Percentiles rank a stretch among this genome's conserved stretches.
These are phyloP conservation scores for Euzetes globulus DNA, from an alignment of 2,888 invertebrate species.

Conservation along the genomic window DNA sequence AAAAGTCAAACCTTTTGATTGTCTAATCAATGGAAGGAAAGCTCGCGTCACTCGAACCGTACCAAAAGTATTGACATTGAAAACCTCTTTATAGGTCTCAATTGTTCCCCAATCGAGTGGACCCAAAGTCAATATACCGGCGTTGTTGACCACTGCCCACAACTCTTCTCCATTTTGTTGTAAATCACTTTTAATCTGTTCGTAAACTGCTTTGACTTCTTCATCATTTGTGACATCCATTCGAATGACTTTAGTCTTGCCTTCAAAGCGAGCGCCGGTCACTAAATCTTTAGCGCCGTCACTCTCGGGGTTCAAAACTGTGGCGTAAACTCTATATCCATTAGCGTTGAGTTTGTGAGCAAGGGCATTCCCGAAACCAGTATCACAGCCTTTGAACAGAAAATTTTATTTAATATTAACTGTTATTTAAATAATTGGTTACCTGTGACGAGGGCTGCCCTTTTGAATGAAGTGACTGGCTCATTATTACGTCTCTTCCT, in stretches of 20 bases:
- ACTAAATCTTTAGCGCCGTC: constrained; percentile 28
- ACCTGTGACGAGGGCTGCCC: constrained; percentile 8
- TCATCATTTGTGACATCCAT: constrained; percentile 47
- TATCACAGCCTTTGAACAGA: constrained; percentile 34
- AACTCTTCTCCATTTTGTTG: constrained; percentile 44
- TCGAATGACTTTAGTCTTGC: constrained; percentile 44
- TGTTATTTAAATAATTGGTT: not conserved
- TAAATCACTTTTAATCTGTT: constrained; percentile 27
- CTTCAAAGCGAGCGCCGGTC: not conserved
- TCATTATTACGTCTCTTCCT: not conserved
- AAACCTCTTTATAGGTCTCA: constrained; percentile 45
- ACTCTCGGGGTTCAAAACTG: constrained; percentile 27
- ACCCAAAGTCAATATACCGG: constrained; percentile 49
- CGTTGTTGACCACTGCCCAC: constrained; percentile 53
- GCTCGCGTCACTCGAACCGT: constrained; percentile 45
- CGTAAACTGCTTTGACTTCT: constrained; percentile 42
- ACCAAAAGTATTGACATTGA: constrained; percentile 46
- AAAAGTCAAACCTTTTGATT: constrained; percentile 40
- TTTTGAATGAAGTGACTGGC: not conserved
- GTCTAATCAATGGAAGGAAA: constrained; percentile 45
- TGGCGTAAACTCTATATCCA: constrained; percentile 35
- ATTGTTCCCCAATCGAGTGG: constrained; percentile 51
- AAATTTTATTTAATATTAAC: constrained; percentile 20
- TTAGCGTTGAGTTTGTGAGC: constrained; percentile 15
- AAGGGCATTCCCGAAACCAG: constrained; percentile 33